Evolutionary conservation across 53 echinoderm and acorn worm genomes (phyloP).

Genomic region (Temnopleurus reevesii): DNA sequence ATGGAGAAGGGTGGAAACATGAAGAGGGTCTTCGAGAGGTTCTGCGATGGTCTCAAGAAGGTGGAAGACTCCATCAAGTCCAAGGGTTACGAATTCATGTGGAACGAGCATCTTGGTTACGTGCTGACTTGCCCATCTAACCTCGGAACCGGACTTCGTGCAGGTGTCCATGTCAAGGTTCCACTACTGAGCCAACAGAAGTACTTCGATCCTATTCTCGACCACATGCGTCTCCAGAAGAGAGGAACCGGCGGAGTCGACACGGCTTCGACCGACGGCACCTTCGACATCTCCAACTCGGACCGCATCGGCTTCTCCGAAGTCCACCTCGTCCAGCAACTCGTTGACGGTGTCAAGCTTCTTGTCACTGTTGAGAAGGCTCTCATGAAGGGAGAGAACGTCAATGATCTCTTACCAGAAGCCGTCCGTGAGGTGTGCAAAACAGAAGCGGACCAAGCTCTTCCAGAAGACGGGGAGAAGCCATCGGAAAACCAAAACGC

Average conservation of each 20-base stretch:
- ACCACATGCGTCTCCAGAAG: slow-evolving; percentile 83
- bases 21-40: slow-evolving; percentile 80
- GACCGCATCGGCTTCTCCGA: slow-evolving; percentile 95
- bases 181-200: slow-evolving; percentile 74
- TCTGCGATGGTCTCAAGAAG: slow-evolving; percentile 89
- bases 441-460: slow-evolving; percentile 16
- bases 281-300: slow-evolving; percentile 94
- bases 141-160: slow-evolving; percentile 94
- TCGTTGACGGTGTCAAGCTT: slow-evolving; percentile 88
- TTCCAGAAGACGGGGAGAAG: slow-evolving; percentile 21
- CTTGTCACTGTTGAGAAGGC: slow-evolving; percentile 85
- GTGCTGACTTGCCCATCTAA: slow-evolving; percentile 94
- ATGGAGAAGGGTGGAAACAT: slow-evolving; percentile 93
- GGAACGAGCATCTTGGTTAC: slow-evolving; percentile 92
- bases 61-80: slow-evolving; percentile 83
- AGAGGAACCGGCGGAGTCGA: slow-evolving; percentile 94
- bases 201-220: slow-evolving; percentile 69
- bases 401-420: slow-evolving; percentile 82
- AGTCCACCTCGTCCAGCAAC: slow-evolving; percentile 83
- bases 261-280: slow-evolving; percentile 92
- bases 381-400: slow-evolving; percentile 73
- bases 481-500: slow-evolving; percentile 60
- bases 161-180: slow-evolving; percentile 89
- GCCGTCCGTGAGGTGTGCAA: not conserved
- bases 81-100: slow-evolving; percentile 88